Evolutionary conservation across 2,888 invertebrate genomes (phyloP).

Genomic region (Stictocephala bisonia): DNA sequence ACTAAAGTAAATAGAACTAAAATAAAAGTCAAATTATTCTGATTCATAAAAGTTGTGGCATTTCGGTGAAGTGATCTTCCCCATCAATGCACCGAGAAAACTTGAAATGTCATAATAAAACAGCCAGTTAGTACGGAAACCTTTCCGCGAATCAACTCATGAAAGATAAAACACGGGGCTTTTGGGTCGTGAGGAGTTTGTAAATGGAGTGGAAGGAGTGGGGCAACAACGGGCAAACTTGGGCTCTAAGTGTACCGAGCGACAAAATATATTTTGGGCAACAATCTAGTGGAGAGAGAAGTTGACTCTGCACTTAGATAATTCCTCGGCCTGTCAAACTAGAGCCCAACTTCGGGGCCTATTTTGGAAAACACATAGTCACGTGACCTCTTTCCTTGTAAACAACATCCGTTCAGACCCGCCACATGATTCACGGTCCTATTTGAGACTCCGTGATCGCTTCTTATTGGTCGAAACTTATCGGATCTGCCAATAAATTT

Average conservation of each 20-base stretch:
- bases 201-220: too few species aligned
- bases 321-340: constrained; percentile 25
- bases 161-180: not conserved
- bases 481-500: too few species aligned
- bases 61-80: not conserved
- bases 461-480: constrained; percentile 9
- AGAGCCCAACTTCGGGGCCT: too few species aligned
- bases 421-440: constrained; percentile 13
- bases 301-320: constrained; percentile 43
- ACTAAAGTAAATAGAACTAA: too few species aligned
- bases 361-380: not conserved
- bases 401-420: constrained; percentile 12
- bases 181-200: too few species aligned
- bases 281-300: constrained; percentile 26
- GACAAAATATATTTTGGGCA: constrained; percentile 21
- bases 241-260: constrained; percentile 5
- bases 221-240: not conserved
- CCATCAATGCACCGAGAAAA: not conserved
- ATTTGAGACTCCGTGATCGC: constrained; percentile 21
- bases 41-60: too few species aligned
- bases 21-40: too few species aligned
- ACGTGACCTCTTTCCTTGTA: constrained; percentile 5
- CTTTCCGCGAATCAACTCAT: not conserved
- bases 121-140: not conserved
- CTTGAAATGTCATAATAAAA: not conserved